Conservation (phyloP, 2,888 invertebrate genomes). For the Coronaproctus castanopsis region DNA sequence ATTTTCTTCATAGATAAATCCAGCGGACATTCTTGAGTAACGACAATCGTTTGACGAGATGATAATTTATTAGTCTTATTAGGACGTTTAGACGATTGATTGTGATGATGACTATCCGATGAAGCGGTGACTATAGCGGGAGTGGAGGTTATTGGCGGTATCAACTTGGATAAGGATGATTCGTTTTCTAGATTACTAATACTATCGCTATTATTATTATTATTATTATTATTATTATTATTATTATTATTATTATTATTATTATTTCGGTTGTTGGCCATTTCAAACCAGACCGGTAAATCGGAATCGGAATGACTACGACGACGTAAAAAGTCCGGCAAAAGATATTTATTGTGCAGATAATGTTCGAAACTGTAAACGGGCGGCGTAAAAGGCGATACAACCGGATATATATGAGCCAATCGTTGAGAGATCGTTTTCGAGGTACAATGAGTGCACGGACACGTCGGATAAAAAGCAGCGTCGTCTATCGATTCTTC, state of each 20-base stretch:
- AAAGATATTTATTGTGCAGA: conserved; percentile 41
- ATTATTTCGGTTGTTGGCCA: conserved; percentile 28
- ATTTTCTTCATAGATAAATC: conserved; percentile 54
- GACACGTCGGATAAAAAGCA: conserved; percentile 16
- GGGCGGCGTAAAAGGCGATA: conserved; percentile 34
- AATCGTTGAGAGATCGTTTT: conserved; percentile 14
- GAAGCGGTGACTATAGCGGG: conserved; percentile 22
- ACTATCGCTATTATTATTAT: no score
- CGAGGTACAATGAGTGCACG: conserved; percentile 15
- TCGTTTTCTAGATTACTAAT: no score
- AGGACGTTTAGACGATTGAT: no score
- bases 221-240: no score
- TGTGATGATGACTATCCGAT: no score
- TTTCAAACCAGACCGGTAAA: conserved; percentile 34
- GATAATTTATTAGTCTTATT: no score
- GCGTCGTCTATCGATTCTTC: neutral
- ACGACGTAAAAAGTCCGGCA: conserved; percentile 35
- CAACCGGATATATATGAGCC: conserved; percentile 26
- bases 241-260: no score
- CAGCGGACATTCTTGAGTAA: conserved; percentile 62
- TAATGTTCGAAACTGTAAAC: conserved; percentile 41
- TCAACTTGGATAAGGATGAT: no score
- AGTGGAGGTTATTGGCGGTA: no score
- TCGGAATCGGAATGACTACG: conserved; percentile 47
- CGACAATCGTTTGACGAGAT: no score